These are phyloP conservation scores for Orchestia grillus DNA, from an alignment of 1,140 invertebrate genomes.

Conservation along the genomic window DNA sequence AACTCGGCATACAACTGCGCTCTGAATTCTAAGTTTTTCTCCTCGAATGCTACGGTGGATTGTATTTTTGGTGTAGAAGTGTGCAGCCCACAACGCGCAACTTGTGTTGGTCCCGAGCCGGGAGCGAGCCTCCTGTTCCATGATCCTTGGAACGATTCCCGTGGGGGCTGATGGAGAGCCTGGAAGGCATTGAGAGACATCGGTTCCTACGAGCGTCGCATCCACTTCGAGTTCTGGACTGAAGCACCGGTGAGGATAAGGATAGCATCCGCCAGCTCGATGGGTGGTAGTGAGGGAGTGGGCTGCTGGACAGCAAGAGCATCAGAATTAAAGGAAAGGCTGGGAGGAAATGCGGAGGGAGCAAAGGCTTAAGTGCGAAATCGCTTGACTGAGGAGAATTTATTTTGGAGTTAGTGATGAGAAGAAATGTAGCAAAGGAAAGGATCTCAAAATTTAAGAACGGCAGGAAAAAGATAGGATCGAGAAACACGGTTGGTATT, in stretches of 20 bases:
- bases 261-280: neutral
- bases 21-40: neutral
- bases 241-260: neutral
- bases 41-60: neutral
- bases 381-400: neutral
- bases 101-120: neutral
- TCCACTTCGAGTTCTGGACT: neutral
- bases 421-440: neutral
- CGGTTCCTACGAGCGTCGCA: neutral
- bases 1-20: neutral
- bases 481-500: neutral
- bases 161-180: neutral
- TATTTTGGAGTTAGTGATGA: neutral
- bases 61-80: neutral
- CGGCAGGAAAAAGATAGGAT: neutral
- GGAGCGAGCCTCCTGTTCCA: neutral
- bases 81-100: neutral
- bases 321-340: neutral
- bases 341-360: neutral
- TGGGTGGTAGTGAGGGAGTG: neutral
- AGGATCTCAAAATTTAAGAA: neutral
- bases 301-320: neutral
- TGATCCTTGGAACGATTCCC: neutral
- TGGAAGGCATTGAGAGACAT: neutral
- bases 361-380: neutral